Base-by-base conservation (phyloP, 1,140 invertebrate species). In the Drosophila bipectinata region DNA sequence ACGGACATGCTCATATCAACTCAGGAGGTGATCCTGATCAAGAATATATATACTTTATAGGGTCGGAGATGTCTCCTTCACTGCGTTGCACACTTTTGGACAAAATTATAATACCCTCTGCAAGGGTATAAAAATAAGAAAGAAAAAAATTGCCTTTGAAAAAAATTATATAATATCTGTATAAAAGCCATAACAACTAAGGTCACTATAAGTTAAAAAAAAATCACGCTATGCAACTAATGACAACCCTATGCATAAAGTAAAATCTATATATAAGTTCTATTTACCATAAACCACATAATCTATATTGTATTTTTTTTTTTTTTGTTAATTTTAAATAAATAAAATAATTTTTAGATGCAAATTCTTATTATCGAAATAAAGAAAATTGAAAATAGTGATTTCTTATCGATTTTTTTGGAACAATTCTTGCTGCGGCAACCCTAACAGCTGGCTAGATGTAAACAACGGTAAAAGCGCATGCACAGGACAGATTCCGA, bases 111-210 rank as follows among this genome's bases (percentile, higher is more conserved):
- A n/a, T n/a, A n/a, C n/a, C n/a, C n/a, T n/a, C n/a, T n/a, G n/a
- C n/a, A n/a, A n/a, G n/a, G n/a, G n/a, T n/a, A n/a, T n/a, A 15
- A 59, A 69, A 59, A 63, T 4, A 10, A 41, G 56, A 52, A 21
- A 56, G 63, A 60, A 52, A 21, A 59, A 64, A 60, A 63, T 49
- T 49, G 7, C 9, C 37, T 39, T 48, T 54, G 44, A 32, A 52
- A 61, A 32, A 47, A 57, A 77, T 85, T 69, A 41, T 41, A 41
- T 44, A 10, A 18, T 44, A 37, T 72, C 67, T 85, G 76, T 79
- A 74, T 82, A 83, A 83, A 88, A 87, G 82, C 82, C 82, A 87
- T 87, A 87, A 82, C 34, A 82, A 79, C 74, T 87, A 87, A 87
- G 82, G 80, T 87, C 74, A 83, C 78, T 77, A 82, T 87, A 88